Evolutionary conservation across 2,797 vertebrate species (phyloP).

Genomic region (Graptemys geographica): DNA sequence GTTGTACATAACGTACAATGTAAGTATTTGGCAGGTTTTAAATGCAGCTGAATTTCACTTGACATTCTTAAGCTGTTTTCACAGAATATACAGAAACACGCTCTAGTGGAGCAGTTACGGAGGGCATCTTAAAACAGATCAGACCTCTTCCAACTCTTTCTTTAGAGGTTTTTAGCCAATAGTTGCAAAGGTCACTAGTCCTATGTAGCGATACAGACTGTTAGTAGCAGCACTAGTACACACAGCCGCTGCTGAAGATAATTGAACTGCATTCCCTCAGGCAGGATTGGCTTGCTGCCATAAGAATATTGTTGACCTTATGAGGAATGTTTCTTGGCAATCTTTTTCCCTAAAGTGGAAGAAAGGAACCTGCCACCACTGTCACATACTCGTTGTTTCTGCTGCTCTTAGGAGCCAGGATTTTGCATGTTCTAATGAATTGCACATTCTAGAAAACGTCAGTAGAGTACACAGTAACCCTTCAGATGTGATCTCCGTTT

Average conservation of each 20-base stretch:
- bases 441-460: not conserved
- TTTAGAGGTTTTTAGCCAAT: not conserved
- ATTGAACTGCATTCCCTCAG: too few species aligned
- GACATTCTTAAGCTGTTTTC: not conserved
- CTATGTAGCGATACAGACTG: not conserved
- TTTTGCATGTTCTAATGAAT: not conserved
- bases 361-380: not conserved
- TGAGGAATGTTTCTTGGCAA: not conserved
- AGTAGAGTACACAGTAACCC: not conserved
- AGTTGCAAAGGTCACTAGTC: not conserved
- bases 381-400: too few species aligned
- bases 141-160: too few species aligned
- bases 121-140: not conserved
- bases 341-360: not conserved
- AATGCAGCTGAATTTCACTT: rapidly evolving
- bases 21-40: rapidly evolving
- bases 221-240: not conserved
- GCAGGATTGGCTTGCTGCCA: not conserved
- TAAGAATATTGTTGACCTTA: not conserved
- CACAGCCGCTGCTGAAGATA: too few species aligned
- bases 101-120: not conserved
- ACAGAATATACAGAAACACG: not conserved
- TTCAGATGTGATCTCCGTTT: not conserved
- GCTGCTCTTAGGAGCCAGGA: not conserved
- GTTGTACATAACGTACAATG: rapidly evolving